Percentiles rank a stretch among this genome's conserved stretches.
These are phyloP conservation scores for Aerospiza tachiro DNA, from an alignment of 2,797 vertebrate genomes.

Conservation along the genomic window DNA sequence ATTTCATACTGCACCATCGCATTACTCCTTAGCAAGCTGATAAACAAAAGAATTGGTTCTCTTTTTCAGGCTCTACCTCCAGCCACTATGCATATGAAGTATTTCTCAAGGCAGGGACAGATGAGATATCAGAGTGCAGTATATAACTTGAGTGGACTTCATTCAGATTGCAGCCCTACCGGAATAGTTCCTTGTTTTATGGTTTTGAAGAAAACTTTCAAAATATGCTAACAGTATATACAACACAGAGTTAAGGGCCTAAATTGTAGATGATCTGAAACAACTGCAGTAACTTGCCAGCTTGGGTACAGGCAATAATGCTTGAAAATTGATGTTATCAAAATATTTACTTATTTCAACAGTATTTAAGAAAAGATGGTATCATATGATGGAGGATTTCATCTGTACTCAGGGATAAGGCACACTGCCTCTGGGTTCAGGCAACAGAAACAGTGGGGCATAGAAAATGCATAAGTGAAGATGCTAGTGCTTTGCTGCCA, in stretches of 20 bases:
- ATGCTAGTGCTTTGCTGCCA: neutral
- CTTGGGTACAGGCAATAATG: neutral
- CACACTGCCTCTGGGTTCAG: neutral
- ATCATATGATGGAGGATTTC: neutral
- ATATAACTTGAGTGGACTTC: neutral
- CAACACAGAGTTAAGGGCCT: neutral
- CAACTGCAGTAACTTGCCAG: neutral
- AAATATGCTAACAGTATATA: neutral
- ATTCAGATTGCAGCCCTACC: neutral
- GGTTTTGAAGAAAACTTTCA: neutral
- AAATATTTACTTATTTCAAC: neutral
- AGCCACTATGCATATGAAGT: neutral
- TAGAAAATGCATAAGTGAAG: neutral
- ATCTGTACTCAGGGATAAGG: neutral
- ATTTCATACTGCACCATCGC: neutral
- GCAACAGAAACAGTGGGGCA: neutral
- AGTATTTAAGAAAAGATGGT: neutral
- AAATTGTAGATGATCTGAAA: neutral
- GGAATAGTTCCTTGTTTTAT: neutral
- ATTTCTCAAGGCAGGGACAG: neutral
- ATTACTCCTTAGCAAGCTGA: neutral
- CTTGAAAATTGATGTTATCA: neutral
- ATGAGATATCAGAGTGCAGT: neutral
- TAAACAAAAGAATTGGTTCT: neutral
- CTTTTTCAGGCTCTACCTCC: neutral